A percentile compares a stretch with the other conserved stretches of the same genome.
phyloP scores from a whole-genome alignment of 1,140 invertebrate species.

The Caenorhabditis remanei region DNA sequence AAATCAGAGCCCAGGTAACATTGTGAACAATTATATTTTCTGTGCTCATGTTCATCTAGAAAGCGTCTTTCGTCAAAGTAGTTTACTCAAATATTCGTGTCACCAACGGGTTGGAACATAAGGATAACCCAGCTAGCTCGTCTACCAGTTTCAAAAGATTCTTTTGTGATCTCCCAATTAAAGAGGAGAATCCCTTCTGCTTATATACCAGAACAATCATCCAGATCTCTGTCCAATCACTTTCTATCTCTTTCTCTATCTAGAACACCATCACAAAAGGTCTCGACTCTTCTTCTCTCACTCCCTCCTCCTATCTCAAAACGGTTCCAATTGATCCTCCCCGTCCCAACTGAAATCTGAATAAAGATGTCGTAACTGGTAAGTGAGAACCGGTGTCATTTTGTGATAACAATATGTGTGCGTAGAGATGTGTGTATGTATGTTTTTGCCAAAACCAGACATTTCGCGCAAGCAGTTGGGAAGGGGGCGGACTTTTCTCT shows the following conservation, averaged over 20 bases:
- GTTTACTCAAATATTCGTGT: too few relatives aligned
- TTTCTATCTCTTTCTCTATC: not conserved
- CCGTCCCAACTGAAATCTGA: not conserved
- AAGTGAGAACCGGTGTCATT: slow-evolving; percentile 52
- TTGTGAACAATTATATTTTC: too few relatives aligned
- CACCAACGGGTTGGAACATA: too few relatives aligned
- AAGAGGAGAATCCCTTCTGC: too few relatives aligned
- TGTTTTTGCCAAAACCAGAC: slow-evolving; percentile 53
- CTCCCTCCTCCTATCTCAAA: not conserved
- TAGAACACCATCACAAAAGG: slow-evolving; percentile 15
- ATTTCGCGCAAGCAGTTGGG: slow-evolving; percentile 22
- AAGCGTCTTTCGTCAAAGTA: too few relatives aligned
- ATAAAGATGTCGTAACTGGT: slow-evolving; percentile 45
- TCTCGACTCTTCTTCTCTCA: not conserved
- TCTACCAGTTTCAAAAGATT: too few relatives aligned
- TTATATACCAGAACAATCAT: too few relatives aligned
- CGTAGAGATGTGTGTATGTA: not conserved
- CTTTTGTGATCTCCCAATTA: too few relatives aligned
- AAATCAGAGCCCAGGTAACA: too few relatives aligned
- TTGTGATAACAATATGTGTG: slow-evolving; percentile 11
- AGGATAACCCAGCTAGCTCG: too few relatives aligned
- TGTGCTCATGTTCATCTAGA: too few relatives aligned
- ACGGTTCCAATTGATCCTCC: not conserved
- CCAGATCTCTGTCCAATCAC: too few relatives aligned
- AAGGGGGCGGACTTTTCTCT: not conserved